These are phyloP conservation scores for Hyposoter didymator DNA, from an alignment of 2,888 invertebrate genomes.

Conservation along the genomic window DNA sequence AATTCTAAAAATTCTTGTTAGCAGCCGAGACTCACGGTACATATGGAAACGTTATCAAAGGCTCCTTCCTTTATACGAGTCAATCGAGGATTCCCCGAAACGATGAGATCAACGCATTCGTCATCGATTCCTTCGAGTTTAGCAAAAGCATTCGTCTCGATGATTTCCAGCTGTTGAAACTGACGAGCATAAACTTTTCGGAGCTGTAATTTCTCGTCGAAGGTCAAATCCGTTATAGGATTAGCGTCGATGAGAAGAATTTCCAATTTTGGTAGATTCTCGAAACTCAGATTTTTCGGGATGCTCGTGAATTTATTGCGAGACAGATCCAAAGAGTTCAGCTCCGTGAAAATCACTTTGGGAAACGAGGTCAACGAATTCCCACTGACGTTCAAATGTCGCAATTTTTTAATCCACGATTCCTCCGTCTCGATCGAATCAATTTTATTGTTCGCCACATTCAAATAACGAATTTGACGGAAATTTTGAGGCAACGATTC, in stretches of 20 bases:
- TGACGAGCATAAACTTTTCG: conserved; percentile 83
- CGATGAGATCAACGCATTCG: conserved; percentile 85
- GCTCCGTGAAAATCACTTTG: conserved; percentile 83
- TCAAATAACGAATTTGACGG: conserved; percentile 69
- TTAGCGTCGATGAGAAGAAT: conserved; percentile 86
- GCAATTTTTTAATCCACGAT: conserved; percentile 65
- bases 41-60: conserved; percentile 84
- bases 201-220: conserved; percentile 84
- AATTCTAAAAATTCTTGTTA: not conserved
- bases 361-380: conserved; percentile 84
- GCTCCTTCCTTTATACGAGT: conserved; percentile 80
- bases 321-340: conserved; percentile 85
- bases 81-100: conserved; percentile 85
- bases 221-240: conserved; percentile 85
- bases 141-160: conserved; percentile 84
- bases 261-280: conserved; percentile 85
- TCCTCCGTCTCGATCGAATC: conserved; percentile 63
- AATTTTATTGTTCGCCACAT: conserved; percentile 75
- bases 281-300: conserved; percentile 84
- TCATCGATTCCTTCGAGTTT: conserved; percentile 81
- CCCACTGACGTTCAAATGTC: conserved; percentile 75
- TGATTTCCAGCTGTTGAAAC: conserved; percentile 70
- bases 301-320: conserved; percentile 85
- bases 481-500: conserved; percentile 67
- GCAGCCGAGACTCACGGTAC: conserved; percentile 85